Evolutionary conservation across 2,797 vertebrate genomes (phyloP).

Genomic region (Hippocampus kuda): DNA sequence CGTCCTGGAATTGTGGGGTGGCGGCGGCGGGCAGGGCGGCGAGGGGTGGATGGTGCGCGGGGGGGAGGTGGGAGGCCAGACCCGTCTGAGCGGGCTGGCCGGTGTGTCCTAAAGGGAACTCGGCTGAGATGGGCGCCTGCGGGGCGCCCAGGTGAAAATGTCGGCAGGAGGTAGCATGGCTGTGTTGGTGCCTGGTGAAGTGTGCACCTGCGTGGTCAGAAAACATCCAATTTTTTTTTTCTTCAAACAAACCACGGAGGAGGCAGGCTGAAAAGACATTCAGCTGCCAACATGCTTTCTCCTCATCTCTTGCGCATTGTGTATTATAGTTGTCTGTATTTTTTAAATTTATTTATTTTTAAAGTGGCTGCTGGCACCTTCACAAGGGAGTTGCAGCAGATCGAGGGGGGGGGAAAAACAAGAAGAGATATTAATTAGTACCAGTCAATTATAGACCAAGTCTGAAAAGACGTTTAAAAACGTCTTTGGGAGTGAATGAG

Average conservation of each 20-base stretch:
- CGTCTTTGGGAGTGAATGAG: too few relatives aligned
- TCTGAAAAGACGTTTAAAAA: too few relatives aligned
- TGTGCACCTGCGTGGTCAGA: slow-evolving; percentile 77
- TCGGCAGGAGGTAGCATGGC: slow-evolving; percentile 98
- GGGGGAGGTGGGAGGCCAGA: slow-evolving; percentile 81
- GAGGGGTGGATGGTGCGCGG: slow-evolving; percentile 81
- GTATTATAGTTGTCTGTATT: too few relatives aligned
- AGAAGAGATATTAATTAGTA: not conserved
- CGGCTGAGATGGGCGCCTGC: slow-evolving; percentile 82
- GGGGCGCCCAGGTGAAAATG: slow-evolving; percentile 89
- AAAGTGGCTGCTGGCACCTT: not conserved
- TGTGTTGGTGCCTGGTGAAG: slow-evolving; percentile 97
- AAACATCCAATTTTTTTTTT: slow-evolving; percentile 20
- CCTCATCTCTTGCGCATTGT: not conserved
- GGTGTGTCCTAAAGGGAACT: slow-evolving; percentile 75
- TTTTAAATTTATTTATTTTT: not conserved
- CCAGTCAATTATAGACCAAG: too few relatives aligned
- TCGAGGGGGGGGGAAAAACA: too few relatives aligned
- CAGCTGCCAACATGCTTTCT: slow-evolving; percentile 11
- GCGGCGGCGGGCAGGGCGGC: slow-evolving; percentile 73
- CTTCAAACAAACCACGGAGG: not conserved
- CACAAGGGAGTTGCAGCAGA: not conserved
- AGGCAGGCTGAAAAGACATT: not conserved
- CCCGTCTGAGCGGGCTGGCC: slow-evolving; percentile 74
- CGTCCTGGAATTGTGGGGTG: slow-evolving; percentile 87